Evolutionary conservation across 2,797 vertebrate genomes (phyloP), one percentile per base, ranked within the genome.

Genomic region (Gila robusta): DNA sequence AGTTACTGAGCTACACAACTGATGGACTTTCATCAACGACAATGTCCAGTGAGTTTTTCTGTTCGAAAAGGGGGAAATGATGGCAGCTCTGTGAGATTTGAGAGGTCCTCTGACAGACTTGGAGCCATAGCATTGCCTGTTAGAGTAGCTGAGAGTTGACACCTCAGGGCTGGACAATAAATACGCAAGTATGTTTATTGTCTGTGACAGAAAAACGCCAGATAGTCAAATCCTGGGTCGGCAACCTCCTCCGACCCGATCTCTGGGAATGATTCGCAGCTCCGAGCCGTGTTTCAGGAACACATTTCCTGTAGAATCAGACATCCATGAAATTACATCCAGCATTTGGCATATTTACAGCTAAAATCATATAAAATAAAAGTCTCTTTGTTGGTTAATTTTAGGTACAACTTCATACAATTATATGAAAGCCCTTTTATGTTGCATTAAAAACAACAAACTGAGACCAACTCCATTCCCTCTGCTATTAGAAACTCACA

Each of bases 221-320:
- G 59, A 62, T 2, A 26, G 39, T 90, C 83, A 89, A 78, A 89
- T 87, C 79, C 89, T 91, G 86, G 5, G 84, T 93, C 91, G 95
- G 52, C 89, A 91, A 71, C 89, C 91, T 6, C 37, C 93, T 91
- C 98, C 98, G 90, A 99, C 98, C 92, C 98, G 92, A 93, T 99
- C 98, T 95, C 98, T 96, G 91, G 98, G 98, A 96, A 99, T 99
- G 94, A 99, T 95, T 87, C 98, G 95, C 64, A 99, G 96, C 93
- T 99, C 98, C 37, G 98, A 99, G 79, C 98, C 98, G 21, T 99
- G 97, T 90, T 99, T 99, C 78, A 99, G 94, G 93, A 99, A 99
- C 91, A 99, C 97, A 54, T 98, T 99, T 91, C 98, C 98, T 99
- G 92, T 35, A 26, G 41, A 83, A 5, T 41, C 9, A 8, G 16